Conservation (phyloP, 2,113 vertebrate species). For the Macroglossus sobrinus region DNA sequence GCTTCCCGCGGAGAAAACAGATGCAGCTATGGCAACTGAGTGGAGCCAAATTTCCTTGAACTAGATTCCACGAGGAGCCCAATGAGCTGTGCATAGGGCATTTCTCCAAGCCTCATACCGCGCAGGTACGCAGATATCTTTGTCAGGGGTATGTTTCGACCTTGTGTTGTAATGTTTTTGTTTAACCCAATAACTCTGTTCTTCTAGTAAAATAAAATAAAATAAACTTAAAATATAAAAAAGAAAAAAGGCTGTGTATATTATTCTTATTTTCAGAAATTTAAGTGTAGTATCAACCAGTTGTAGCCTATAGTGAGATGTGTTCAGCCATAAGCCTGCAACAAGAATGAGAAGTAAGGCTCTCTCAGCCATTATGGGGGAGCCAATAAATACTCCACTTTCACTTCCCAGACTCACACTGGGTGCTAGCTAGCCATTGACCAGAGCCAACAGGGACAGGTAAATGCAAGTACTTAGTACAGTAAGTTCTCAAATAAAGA, state of each 20-base stretch:
- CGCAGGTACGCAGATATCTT: no score
- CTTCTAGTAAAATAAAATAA: neutral
- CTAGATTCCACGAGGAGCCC: neutral
- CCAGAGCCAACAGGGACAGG: neutral
- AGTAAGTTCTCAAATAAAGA: neutral
- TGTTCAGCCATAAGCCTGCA: neutral
- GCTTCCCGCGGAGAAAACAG: accelerated
- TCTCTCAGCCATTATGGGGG: neutral
- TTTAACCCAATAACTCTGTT: neutral
- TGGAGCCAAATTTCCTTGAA: neutral
- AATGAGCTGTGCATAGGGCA: no score
- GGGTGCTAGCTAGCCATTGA: neutral
- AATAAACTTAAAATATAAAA: neutral
- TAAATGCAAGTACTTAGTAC: neutral
- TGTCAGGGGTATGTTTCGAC: neutral
- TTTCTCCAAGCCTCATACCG: neutral
- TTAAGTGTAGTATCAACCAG: neutral
- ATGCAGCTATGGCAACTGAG: accelerated
- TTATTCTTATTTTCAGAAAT: neutral
- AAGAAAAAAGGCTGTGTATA: no score
- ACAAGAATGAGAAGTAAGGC: neutral
- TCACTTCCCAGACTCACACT: neutral
- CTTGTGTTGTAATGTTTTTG: neutral
- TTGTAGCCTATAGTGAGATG: neutral
- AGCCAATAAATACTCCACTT: neutral